Base-by-base conservation (phyloP, 2,797 vertebrate species). In the Ceryle rudis region DNA sequence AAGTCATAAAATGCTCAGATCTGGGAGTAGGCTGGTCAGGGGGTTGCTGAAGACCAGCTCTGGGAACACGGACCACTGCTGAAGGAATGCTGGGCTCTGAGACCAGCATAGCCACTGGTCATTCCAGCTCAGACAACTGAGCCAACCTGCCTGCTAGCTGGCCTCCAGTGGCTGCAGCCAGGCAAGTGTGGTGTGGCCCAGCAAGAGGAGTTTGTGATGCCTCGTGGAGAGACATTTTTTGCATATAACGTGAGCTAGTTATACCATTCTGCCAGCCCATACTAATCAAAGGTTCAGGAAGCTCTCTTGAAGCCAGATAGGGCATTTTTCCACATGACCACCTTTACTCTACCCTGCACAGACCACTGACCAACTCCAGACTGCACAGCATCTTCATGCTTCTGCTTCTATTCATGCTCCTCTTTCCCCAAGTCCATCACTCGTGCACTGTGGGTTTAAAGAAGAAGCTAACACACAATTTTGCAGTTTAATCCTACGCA, bases 231-330 rank as follows among this genome's bases (percentile, higher is more conserved):
- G 33, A 31, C 26, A 14, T 75, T 94, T 71, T 71, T 42, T 5
- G 1, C 23, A 10, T 25, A 25, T 35, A 65, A 55, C 12, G 18
- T 35, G 61, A 72, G 33, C 28, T 52, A 41, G 42, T 67, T 20
- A 37, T 1, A 60, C 11, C 2, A 0, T 35, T 77, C 64, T 61
- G n/a, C 31, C 13, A 85, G 37, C 28, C 16, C 1, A 0, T 28
- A 61, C 10, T 58, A 44, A 61, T 47, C n/a, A 29, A 37, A 78
- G 29, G 22, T 35, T 11, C 77, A 41, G 62, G 20, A 58, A 92
- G 46, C 49, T 21, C 16, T 74, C 64, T 51, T 51, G 65, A 73
- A 91, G 17, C 8, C 64, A 73, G 39, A 52, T 8, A 5, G 62
- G 25, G 26, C 25, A 11, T 78, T 95, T 86, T 71, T 37, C 37